Evolutionary conservation across 2,888 invertebrate genomes (phyloP).

Genomic region (Andrena marginata): DNA sequence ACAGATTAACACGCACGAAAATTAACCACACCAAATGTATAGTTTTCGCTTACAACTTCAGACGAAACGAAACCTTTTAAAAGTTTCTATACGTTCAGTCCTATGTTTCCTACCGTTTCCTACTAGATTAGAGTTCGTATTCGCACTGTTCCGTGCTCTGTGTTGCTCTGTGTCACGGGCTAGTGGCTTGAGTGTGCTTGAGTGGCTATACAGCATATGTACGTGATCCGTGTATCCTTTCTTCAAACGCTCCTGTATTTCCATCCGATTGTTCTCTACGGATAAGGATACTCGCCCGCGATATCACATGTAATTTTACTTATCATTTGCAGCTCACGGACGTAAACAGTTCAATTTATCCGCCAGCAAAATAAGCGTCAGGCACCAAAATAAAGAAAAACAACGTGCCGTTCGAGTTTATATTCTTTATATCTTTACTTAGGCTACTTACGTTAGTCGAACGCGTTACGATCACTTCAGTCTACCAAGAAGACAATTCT

Average conservation of each 20-base stretch:
- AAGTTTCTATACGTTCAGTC: slow-evolving; percentile 12
- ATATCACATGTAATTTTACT: neutral
- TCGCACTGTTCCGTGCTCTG: slow-evolving; percentile 5
- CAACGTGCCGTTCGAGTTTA: slow-evolving; percentile 22
- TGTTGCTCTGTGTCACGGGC: neutral
- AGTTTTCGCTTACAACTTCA: slow-evolving; percentile 12
- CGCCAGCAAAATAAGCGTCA: slow-evolving; percentile 16
- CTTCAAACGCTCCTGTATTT: slow-evolving; percentile 11
- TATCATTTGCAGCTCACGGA: neutral
- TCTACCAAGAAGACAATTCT: slow-evolving; percentile 21
- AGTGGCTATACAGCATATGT: too few relatives aligned
- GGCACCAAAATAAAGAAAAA: slow-evolving; percentile 31
- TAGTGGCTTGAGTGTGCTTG: too few relatives aligned
- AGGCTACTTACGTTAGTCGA: slow-evolving; percentile 2
- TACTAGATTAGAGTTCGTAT: slow-evolving; percentile 33
- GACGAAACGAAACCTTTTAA: neutral
- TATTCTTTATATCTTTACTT: slow-evolving; percentile 4
- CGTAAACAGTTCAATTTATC: slow-evolving; percentile 1
- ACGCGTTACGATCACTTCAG: slow-evolving; percentile 35
- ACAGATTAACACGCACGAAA: neutral
- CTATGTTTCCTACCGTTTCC: slow-evolving; percentile 2
- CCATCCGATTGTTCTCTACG: slow-evolving; percentile 2
- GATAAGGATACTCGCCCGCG: neutral
- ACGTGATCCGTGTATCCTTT: slow-evolving; percentile 20
- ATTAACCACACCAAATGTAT: neutral